Evolutionary conservation across 2,888 invertebrate genomes (phyloP).

Genomic region (Patella caerulea): DNA sequence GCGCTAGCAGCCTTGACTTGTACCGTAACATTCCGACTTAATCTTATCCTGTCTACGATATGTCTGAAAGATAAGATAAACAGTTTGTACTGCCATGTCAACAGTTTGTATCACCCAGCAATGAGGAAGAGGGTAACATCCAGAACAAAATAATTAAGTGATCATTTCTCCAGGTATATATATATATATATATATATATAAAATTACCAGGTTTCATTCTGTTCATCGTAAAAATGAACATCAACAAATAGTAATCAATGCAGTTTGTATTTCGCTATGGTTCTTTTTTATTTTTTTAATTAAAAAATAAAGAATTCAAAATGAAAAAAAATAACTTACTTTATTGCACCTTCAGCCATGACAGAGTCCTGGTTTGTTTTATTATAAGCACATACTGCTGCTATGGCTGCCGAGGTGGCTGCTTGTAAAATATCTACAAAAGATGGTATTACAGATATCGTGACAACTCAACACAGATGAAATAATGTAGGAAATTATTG

Average conservation of each 20-base stretch:
- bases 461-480: too few relatives aligned
- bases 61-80: conserved; percentile 53
- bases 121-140: too few relatives aligned
- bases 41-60: conserved; percentile 66
- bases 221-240: neutral
- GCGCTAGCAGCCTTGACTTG: conserved; percentile 71
- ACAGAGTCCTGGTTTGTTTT: conserved; percentile 64
- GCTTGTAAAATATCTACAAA: conserved; percentile 66
- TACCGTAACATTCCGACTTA: conserved; percentile 63
- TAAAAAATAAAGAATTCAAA: neutral
- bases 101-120: too few relatives aligned
- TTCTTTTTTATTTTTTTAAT: neutral
- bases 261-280: too few relatives aligned
- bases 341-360: conserved; percentile 63
- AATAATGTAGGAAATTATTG: too few relatives aligned
- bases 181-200: too few relatives aligned
- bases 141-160: too few relatives aligned
- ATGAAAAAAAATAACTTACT: conserved; percentile 49
- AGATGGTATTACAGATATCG: too few relatives aligned
- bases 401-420: conserved; percentile 69
- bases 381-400: conserved; percentile 61
- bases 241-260: neutral
- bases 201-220: too few relatives aligned
- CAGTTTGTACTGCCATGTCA: too few relatives aligned
- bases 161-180: too few relatives aligned